Percentiles rank a stretch among this genome's conserved stretches.
phyloP scores from a whole-genome alignment of 2,113 vertebrate genomes.

The Ophiodon elongatus region DNA sequence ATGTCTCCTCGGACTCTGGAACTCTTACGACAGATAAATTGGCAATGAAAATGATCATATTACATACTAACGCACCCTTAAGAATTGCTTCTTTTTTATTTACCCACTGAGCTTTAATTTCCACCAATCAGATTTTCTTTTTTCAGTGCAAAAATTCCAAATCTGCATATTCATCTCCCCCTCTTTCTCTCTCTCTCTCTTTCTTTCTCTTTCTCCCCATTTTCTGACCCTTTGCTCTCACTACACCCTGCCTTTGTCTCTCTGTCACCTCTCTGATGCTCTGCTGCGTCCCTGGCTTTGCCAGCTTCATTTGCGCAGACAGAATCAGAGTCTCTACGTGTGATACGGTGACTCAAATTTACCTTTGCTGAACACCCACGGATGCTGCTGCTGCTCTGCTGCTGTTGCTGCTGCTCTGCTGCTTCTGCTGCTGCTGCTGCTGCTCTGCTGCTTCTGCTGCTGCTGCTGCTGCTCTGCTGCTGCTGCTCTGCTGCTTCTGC shows the following conservation, averaged over 20 bases:
- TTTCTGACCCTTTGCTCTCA: conserved; percentile 10
- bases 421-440: no score
- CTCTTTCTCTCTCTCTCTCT: no score
- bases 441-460: no score
- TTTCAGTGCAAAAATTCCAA: no score
- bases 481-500: no score
- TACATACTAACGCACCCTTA: no score
- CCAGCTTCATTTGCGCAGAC: conserved; percentile 20
- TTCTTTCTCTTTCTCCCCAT: no score
- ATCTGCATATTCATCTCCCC: no score
- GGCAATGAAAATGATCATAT: background rate
- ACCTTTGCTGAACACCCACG: conserved; percentile 56
- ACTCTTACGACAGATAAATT: no score
- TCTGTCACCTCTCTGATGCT: background rate
- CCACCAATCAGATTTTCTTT: no score
- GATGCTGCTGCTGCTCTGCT: conserved; percentile 17
- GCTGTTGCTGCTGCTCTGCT: conserved; percentile 23
- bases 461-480: no score
- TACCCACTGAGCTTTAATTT: background rate
- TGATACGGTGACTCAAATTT: conserved; percentile 50
- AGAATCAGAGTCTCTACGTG: conserved; percentile 23
- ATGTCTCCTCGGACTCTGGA: background rate
- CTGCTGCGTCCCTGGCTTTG: conserved; percentile 16
- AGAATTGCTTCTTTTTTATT: background rate
- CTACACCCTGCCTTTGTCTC: background rate